phyloP scores from a whole-genome alignment of 2,888 invertebrate genomes.

The Urechis unicinctus region DNA sequence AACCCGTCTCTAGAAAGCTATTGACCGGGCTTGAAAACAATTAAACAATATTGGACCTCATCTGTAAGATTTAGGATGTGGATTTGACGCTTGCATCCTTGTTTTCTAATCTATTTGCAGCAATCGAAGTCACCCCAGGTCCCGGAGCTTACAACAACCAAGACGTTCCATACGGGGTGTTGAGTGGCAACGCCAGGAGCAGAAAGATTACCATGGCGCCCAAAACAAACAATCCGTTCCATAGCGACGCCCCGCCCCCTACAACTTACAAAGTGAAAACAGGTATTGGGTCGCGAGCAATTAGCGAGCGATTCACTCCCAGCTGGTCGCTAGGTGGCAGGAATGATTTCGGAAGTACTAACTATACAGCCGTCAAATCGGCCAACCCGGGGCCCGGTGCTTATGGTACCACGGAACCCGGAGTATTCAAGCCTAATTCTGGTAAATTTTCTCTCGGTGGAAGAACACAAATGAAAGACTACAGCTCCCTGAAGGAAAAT shows the following conservation, averaged over 20 bases:
- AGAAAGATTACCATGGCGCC: conserved; percentile 13
- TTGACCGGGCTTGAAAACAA: no score
- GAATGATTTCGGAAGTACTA: conserved; percentile 8
- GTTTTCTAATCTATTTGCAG: no score
- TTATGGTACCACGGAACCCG: conserved; percentile 1
- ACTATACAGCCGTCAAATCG: conserved; percentile 2
- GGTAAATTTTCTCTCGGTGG: conserved; percentile 11
- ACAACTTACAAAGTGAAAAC: conserved; percentile 13
- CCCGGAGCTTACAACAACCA: conserved; percentile 19
- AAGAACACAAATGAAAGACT: conserved; percentile 16
- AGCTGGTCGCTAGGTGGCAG: conserved; percentile 9
- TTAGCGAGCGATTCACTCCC: conserved; percentile 8
- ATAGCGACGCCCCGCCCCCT: conserved; percentile 16
- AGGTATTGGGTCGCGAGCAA: conserved; percentile 8
- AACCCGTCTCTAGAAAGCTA: no score
- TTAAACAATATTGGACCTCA: no score
- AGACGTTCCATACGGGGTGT: conserved; percentile 9
- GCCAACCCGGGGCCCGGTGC: background rate
- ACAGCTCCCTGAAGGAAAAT: conserved; percentile 14
- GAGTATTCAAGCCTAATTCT: background rate
- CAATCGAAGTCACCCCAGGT: conserved; percentile 15
- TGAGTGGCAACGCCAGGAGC: conserved; percentile 10
- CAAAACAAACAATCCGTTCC: conserved; percentile 4
- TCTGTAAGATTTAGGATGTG: no score
- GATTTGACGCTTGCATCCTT: no score